Evolutionary conservation across 2,888 invertebrate species (phyloP), one percentile per base, ranked within the genome.

Genomic region (Leptinotarsa tumamoca): DNA sequence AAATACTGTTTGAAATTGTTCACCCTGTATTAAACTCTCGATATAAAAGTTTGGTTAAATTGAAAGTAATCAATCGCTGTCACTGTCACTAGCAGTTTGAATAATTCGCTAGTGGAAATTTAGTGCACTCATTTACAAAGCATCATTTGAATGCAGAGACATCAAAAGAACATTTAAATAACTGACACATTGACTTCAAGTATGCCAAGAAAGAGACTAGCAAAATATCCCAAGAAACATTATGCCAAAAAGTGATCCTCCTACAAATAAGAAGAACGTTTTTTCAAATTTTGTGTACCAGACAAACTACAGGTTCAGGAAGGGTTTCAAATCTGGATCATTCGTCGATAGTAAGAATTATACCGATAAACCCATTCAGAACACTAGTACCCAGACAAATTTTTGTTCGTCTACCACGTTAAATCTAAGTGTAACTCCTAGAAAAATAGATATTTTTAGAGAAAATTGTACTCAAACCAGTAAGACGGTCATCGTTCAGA

Each of bases 401-500:
- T 78, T 80, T 50, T 77, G 78, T 54, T 80, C 79, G n/a, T 68
- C 71, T 27, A 76, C 77, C 3, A 56, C 70, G 18, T 21, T 78
- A 18, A 72, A 74, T 69, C 67, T 72, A 51, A 67, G 67, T 17
- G 52, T 33, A 49, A 23, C 68, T 17, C 54, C 71, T 50, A 75
- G 68, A 23, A 72, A 80, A 77, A 71, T 79, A 71, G 58, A 80
- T 49, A 68, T 82, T 73, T 75, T 75, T 78, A 77, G 78, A 75
- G 79, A 82, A 80, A 78, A 72, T 68, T 71, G 86, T 77, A 91
- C 92, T 13, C 92, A 92, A 86, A 92, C 92, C 0, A 91, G 91
- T 80, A 91, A 90, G 87, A 92, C 92, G 3, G 90, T 91, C 67
- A 85, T 92, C 56, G 88, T 91, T 81, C 82, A 91, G 71, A 90